Evolutionary conservation across 2,113 vertebrate genomes (phyloP), one percentile per base, ranked within the genome.

Genomic region (Syngnathoides biaculeatus): DNA sequence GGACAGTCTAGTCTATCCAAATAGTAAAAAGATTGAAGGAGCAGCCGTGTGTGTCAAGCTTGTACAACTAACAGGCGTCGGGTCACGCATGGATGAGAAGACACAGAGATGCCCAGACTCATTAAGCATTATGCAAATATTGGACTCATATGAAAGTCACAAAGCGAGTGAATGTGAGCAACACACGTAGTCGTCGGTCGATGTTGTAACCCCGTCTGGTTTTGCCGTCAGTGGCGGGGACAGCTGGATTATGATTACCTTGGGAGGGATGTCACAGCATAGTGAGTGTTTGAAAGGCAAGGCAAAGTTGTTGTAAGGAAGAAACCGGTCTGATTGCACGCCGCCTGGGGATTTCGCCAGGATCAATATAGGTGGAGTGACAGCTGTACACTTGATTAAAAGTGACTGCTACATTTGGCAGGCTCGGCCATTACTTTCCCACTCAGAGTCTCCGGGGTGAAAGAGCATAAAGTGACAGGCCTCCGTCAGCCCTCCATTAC

Each of bases 361-460:
- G 92, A 93, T 93, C 92, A 92, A 92, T 91, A 90, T 78, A 69
- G 79, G 71, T 64, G 64, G 86, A 88, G 80, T 91, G 90, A 93
- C 89, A 90, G 85, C 80, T 65, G 63, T 88, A 84, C 79, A 86
- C 88, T 91, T 89, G 90, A 93, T 92, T 93, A 91, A 92, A 93
- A 92, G 88, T 92, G 91, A 93, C 90, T 86, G 87, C 89, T 92
- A 91, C 91, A 92, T 92, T 90, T 91, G 88, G 89, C 88, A 91
- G 87, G 79, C 83, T 69, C 48, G 70, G 86, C 89, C 89, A 90
- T 91, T 92, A 90, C 89, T 89, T 90, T 91, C 88, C 86, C 90
- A 91, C 86, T 81, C 77, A 52, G 69, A 78, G 80, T 88, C 89
- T 87, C 90, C 53, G 22, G 79, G 86, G 88, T 87, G 86, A 88